Conservation (phyloP, 2,113 vertebrate species). For the Piaya cayana region DNA sequence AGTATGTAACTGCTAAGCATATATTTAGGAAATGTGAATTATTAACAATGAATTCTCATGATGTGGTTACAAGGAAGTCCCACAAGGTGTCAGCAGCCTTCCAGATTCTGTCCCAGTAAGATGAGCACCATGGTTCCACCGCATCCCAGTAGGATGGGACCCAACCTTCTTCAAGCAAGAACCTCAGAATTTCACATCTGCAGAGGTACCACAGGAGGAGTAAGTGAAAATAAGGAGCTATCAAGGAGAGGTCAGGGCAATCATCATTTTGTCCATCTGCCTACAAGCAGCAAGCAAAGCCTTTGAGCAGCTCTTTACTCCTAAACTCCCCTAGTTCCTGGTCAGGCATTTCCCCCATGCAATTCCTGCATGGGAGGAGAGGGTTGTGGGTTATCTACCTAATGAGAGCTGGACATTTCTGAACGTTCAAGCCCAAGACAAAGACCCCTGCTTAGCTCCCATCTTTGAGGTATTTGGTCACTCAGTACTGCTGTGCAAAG, state of each 20-base stretch:
- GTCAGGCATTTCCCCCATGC: not conserved
- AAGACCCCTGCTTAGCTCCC: not conserved
- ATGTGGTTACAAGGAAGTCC: constrained; percentile 12
- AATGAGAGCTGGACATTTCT: not conserved
- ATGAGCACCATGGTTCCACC: not conserved
- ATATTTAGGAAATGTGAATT: not conserved
- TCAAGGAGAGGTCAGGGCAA: not conserved
- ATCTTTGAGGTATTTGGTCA: not conserved
- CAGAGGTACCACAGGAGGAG: not conserved
- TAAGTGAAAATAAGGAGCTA: not conserved
- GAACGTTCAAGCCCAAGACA: not conserved
- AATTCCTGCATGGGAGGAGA: not conserved
- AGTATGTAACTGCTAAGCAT: rapidly evolving
- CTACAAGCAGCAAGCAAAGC: not conserved
- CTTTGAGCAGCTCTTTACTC: not conserved
- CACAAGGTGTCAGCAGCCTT: constrained; percentile 57
- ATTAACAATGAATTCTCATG: not conserved
- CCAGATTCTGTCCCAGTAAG: not conserved
- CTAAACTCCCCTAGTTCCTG: not conserved
- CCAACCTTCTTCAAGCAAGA: not conserved
- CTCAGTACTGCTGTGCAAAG: rapidly evolving
- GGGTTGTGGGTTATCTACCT: not conserved
- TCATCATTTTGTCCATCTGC: not conserved
- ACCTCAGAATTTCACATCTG: not conserved
- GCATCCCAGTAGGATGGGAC: not conserved